Percentiles rank a stretch among this genome's conserved stretches.
Conservation (phyloP, 2,797 vertebrate species). For the Naso thynnoides region DNA sequence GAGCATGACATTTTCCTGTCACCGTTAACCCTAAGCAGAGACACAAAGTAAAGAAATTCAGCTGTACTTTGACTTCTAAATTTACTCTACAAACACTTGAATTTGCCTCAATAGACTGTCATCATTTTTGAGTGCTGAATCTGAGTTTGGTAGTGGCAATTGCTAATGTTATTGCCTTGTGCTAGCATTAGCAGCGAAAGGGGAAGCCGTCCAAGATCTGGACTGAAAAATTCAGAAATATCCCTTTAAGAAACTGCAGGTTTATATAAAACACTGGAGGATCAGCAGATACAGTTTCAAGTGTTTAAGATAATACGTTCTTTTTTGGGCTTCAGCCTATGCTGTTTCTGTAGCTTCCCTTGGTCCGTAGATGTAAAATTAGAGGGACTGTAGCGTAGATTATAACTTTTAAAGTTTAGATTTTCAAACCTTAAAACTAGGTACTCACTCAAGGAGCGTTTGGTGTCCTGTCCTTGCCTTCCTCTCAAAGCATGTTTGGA, state of each 20-base stretch:
- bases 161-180: no score
- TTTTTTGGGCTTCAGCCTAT: neutral
- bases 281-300: neutral
- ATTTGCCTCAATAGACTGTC: no score
- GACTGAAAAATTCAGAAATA: neutral
- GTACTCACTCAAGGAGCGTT: neutral
- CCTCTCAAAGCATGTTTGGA: constrained; percentile 1
- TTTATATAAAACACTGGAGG: neutral
- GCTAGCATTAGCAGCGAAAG: no score
- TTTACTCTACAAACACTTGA: no score
- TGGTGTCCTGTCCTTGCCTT: constrained; percentile 9
- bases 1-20: no score
- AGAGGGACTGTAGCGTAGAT: neutral
- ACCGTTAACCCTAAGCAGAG: no score
- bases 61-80: no score
- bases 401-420: no score
- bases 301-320: neutral
- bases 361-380: neutral
- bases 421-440: neutral
- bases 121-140: no score
- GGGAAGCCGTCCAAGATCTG: no score
- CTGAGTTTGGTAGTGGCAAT: no score
- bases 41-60: no score
- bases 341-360: neutral
- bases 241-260: neutral